Conservation (phyloP, 2,113 vertebrate species). For the Axis porcinus region DNA sequence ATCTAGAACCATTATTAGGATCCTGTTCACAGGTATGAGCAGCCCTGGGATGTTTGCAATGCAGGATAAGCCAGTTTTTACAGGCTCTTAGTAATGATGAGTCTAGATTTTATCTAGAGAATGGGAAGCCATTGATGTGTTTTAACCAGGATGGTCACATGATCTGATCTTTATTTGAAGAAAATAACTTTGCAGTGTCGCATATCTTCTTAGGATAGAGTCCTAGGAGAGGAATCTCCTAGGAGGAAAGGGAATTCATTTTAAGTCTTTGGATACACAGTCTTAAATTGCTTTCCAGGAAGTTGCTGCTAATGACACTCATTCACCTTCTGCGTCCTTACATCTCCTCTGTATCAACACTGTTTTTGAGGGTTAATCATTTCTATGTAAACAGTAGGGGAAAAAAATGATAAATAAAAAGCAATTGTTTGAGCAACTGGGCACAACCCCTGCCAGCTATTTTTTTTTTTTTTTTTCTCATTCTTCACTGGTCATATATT, state of each 20-base stretch:
- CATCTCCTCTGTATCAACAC: neutral
- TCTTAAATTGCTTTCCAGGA: slow-evolving; percentile 21
- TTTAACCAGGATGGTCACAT: neutral
- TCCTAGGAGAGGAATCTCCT: slow-evolving; percentile 2
- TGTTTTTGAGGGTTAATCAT: slow-evolving; percentile 34
- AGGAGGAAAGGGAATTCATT: neutral
- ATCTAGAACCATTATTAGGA: neutral
- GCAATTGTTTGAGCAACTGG: neutral
- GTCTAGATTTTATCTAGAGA: slow-evolving; percentile 14
- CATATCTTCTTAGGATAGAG: slow-evolving; percentile 4
- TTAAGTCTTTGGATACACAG: neutral
- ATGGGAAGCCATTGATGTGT: neutral
- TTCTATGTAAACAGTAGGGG: neutral
- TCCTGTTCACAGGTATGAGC: neutral
- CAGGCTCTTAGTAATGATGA: neutral
- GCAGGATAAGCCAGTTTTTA: neutral
- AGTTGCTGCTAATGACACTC: neutral
- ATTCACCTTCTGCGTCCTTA: neutral
- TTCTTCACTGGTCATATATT: neutral
- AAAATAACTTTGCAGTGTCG: neutral
- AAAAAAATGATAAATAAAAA: neutral
- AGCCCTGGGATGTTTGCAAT: neutral
- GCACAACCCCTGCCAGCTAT: neutral
- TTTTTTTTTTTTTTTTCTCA: neutral
- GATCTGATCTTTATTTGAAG: slow-evolving; percentile 34